phyloP scores from a whole-genome alignment of 2,888 invertebrate genomes.

The Leucoptera coffeella region DNA sequence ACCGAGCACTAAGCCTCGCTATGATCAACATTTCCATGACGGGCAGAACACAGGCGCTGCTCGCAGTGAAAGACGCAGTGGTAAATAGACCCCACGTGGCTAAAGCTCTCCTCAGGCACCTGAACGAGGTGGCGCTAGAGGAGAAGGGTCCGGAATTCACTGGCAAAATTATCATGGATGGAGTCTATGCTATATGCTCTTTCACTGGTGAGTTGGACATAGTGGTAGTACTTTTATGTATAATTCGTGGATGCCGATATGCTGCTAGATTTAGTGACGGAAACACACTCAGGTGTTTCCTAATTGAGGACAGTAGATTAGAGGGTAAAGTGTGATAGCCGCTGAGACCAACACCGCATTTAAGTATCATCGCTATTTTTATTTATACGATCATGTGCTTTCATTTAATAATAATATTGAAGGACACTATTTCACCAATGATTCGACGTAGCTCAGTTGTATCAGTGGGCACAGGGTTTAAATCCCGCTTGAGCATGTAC shows the following conservation, averaged over 20 bases:
- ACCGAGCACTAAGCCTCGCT: conserved; percentile 65
- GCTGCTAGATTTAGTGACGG: no score
- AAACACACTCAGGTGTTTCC: no score
- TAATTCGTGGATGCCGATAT: no score
- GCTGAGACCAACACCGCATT: no score
- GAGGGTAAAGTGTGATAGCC: no score
- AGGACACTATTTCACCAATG: no score
- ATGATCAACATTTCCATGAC: conserved; percentile 57
- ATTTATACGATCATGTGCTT: not conserved
- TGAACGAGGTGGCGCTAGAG: conserved; percentile 50
- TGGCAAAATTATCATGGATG: conserved; percentile 50
- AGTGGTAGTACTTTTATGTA: not conserved
- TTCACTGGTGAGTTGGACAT: conserved; percentile 25
- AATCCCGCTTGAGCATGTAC: no score
- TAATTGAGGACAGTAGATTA: no score
- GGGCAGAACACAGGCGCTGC: conserved; percentile 61
- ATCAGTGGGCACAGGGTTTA: no score
- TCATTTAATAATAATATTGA: no score
- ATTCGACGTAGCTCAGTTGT: no score
- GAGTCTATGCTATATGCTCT: conserved; percentile 47
- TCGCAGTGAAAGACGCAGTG: conserved; percentile 40
- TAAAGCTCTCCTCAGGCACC: conserved; percentile 58
- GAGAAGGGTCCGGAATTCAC: conserved; percentile 37
- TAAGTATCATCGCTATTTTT: no score
- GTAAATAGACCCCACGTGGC: conserved; percentile 58